Conservation (phyloP, 2,797 vertebrate species). For the Pseudochirops corinnae region DNA sequence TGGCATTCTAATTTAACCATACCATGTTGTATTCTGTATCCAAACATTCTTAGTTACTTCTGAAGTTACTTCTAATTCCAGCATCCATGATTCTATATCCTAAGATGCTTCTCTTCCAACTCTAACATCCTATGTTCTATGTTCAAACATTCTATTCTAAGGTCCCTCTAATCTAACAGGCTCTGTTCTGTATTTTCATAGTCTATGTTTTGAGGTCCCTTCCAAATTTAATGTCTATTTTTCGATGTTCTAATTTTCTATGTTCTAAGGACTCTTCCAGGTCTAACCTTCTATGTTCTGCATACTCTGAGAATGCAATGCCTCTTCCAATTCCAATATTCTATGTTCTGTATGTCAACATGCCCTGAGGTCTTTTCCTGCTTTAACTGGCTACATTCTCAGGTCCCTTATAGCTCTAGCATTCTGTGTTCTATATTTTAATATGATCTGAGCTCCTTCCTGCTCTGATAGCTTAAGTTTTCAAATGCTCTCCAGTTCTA, state of each 20-base stretch:
- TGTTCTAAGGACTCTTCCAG: neutral
- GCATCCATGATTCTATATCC: neutral
- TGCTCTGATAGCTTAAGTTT: neutral
- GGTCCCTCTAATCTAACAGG: neutral
- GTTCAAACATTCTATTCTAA: neutral
- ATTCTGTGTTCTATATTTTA: neutral
- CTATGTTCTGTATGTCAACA: neutral
- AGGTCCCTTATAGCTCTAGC: neutral
- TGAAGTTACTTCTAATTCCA: neutral
- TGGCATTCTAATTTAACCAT: neutral
- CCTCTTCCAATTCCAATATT: neutral
- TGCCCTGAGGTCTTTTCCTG: neutral
- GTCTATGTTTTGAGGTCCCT: neutral
- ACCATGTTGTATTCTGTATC: neutral
- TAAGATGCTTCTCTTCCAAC: neutral
- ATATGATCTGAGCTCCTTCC: neutral
- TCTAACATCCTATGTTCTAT: neutral
- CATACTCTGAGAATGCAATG: neutral
- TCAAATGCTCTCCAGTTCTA: neutral
- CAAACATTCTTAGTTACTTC: neutral
- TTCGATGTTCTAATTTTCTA: neutral
- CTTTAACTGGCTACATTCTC: neutral
- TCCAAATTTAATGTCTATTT: neutral
- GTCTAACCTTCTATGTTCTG: neutral
- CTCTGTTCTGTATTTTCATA: neutral